Base-by-base conservation (phyloP, 1,140 invertebrate species). In the Triops longicaudatus region DNA sequence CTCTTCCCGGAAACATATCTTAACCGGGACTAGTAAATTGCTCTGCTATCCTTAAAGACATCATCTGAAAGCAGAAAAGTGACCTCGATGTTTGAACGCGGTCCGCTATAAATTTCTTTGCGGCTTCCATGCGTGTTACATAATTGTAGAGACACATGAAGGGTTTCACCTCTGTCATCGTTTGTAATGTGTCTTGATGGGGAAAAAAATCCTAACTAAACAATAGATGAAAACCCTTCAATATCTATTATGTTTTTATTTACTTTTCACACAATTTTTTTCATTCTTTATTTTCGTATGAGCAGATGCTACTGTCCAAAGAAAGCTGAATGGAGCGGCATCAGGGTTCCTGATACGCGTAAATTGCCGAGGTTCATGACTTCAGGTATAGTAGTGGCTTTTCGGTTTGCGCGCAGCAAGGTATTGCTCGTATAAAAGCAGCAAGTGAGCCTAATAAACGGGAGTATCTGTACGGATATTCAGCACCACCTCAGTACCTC, bases 361-460 rank as follows among this genome's bases (percentile, higher is more conserved):
- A 22, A 63, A 22, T 63, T 22, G 50, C 14, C 10, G 14, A 17
- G 50, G 17, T n/a, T 17, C 50, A 22, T 4, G 50, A n/a, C 9
- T 14, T 63, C 10, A 63, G 50, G 14, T 10, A 63, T 7, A 22
- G 50, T 63, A 63, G 50, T 63, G 17, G 50, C 50, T 63, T 63
- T 63, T 63, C 10, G 50, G 50, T n/a, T 63, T 17, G 50, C 50
- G 50, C 50, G 50, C 50, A 63, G 50, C 50, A 63, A 63, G 50
- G 50, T 63, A 63, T 63, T n/a, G 17, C 50, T 22, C 50, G 50
- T 63, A 63, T 63, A 63, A n/a, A 22, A 22, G 50, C 50, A 22
- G 14, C 50, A 63, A 63, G 50, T 22, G 50, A 17, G 22, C 3
- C 50, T 22, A 63, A 63, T 63, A 22, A 63, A 14, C 14, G 50